Evolutionary conservation across 2,888 invertebrate species (phyloP), one percentile per base, ranked within the genome.

Genomic region (Drosophila rubida): DNA sequence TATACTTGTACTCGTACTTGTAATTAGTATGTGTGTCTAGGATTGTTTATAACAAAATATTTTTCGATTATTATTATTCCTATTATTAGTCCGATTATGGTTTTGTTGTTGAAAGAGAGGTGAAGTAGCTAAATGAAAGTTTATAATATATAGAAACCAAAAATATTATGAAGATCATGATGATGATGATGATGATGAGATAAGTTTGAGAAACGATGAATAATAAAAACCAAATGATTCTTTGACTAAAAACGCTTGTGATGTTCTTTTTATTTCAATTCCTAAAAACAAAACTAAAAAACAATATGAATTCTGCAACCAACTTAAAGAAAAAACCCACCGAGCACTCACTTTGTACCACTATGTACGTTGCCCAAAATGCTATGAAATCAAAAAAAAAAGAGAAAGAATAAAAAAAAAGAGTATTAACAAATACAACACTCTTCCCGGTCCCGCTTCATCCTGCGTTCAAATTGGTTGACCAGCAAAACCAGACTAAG

Each of bases 191-290:
- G 50, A 37, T 50, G 66, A 69, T 69, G 65, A 65, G 68, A 70
- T 70, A 66, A 79, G 67, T 57, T 72, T 76, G 81, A 78, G 78
- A 83, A 83, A 83, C 86, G 80, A 77, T 84, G 78, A 82, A 69
- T 72, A 78, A 79, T 74, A 87, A 87, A 77, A 67, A 81, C 75
- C 71, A 59, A 79, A 88, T 87, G 84, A 89, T 91, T 91, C 91
- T 92, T 92, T 92, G 92, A 91, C 89, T 92, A 91, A 92, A 92
- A 92, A 92, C 92, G 92, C 92, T 92, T 92, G 92, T 91, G 89
- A 90, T 85, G 87, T 85, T 82, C 69, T 87, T 80, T 87, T 87
- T 74, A 85, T 82, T 87, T 86, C 54, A 68, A 71, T 70, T 66
- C 72, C 64, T 32, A 39, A 37, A 44, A 63, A 30, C 44, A 53